Conservation (phyloP, 2,797 vertebrate genomes). For the Silurus aristotelis region DNA sequence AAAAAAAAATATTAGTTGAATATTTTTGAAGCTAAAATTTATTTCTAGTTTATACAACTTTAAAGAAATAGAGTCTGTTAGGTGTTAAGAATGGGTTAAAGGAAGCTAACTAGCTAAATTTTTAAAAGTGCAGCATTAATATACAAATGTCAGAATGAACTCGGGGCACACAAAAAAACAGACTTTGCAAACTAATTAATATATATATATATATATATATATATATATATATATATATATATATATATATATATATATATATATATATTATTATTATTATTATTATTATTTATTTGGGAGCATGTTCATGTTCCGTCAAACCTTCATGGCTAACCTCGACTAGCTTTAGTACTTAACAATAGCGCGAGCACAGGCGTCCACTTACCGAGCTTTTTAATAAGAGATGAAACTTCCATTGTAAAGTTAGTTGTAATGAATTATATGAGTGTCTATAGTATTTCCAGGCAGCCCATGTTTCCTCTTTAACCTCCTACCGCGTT, state of each 20-base stretch:
- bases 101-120: neutral
- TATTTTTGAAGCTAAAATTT: neutral
- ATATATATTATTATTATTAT: too few relatives aligned
- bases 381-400: slow-evolving; percentile 80
- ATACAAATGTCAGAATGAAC: too few relatives aligned
- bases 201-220: too few relatives aligned
- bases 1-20: too few relatives aligned
- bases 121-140: neutral
- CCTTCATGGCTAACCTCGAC: neutral
- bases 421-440: too few relatives aligned
- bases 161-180: neutral
- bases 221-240: too few relatives aligned
- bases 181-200: too few relatives aligned
- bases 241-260: too few relatives aligned
- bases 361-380: neutral
- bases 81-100: neutral
- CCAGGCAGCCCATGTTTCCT: neutral
- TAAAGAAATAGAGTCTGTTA: neutral
- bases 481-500: neutral
- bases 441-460: too few relatives aligned
- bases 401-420: slow-evolving; percentile 71
- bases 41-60: neutral
- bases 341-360: neutral
- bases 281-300: neutral
- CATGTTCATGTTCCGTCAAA: neutral